Base-by-base conservation (phyloP, 2,113 vertebrate species). In the Chroicocephalus ridibundus region DNA sequence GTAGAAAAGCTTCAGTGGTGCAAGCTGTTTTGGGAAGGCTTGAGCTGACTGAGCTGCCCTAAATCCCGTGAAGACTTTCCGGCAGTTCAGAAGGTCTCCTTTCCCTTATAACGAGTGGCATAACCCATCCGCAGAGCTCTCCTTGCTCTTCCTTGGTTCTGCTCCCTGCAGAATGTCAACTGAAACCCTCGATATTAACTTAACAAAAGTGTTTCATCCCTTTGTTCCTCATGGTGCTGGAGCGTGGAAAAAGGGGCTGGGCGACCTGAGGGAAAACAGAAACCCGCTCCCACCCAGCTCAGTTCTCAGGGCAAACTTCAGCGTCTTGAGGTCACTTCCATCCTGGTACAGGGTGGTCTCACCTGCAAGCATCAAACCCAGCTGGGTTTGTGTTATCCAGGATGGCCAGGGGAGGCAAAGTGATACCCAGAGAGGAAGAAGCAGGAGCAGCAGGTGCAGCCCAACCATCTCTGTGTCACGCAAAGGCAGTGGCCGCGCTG, bases 331-430 rank as follows among this genome's bases (percentile, higher is more conserved):
- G 47, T 57, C 36, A 14, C 10, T n/a, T 57, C 55, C 19, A 11
- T 19, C 11, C 15, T 2, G 11, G 17, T 18, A 31, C 25, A 15
- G 21, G 62, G n/a, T 1, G 0, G 15, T 29, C 42, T 46, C 14
- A 13, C 42, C 42, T 46, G 24, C 38, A 32, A 58, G 55, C 36
- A 7, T 47, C 40, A 55, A 40, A 44, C 40, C n/a, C 40, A 31
- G 52, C 15, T 25, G 19, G 66, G 15, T 46, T 46, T 0, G 0
- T 74, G 47, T 88, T 52, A 15, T 11, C 27, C 13, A 11, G 32
- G 15, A 21, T 0, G 2, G 20, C 20, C 18, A 38, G 27, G 27
- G 46, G 52, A 61, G 14, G 51, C n/a, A 24, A 88, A 65, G 51
- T 6, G 44, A 26, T 54, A 11, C 19, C 18, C 16, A 5, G 57